phyloP scores from a whole-genome alignment of 2,797 vertebrate genomes.

The Schizopygopsis malacanthus region DNA sequence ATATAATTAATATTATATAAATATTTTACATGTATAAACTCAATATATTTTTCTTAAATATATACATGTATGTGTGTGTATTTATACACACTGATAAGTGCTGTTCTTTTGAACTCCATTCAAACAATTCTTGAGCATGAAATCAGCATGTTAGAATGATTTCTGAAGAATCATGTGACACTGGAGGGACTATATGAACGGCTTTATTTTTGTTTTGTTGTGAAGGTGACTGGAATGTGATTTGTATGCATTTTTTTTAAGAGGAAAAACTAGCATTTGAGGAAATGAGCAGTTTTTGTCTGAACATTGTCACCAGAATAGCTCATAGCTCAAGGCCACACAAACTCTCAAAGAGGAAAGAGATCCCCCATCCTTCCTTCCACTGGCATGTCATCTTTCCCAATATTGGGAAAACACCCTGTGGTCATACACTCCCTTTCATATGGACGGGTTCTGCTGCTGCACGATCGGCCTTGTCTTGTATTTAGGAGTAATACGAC shows the following conservation, averaged over 20 bases:
- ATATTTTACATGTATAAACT: no score
- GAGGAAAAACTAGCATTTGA: not conserved
- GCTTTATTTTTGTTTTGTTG: not conserved
- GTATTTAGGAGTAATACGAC: conserved; percentile 12
- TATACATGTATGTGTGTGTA: no score
- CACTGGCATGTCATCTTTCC: conserved; percentile 23
- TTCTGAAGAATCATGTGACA: not conserved
- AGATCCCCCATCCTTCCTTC: conserved; percentile 44
- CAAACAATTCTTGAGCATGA: not conserved
- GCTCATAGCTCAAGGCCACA: conserved; percentile 13
- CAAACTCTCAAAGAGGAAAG: conserved; percentile 32
- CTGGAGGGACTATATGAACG: not conserved
- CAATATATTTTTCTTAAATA: no score
- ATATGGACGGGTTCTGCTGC: conserved; percentile 17
- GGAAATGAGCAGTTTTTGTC: not conserved
- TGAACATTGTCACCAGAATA: conserved; percentile 12
- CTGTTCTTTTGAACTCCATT: not conserved
- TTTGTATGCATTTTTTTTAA: not conserved
- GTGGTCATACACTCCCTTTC: conserved; percentile 43
- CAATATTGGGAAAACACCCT: conserved; percentile 38
- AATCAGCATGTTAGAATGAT: not conserved
- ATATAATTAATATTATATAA: no score
- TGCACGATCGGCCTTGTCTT: conserved; percentile 3
- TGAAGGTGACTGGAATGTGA: not conserved
- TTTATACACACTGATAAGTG: not conserved